A percentile compares a stretch with the other conserved stretches of the same genome.
Evolutionary conservation across 2,113 vertebrate genomes (phyloP).

Genomic region (Crotalus viridis): DNA sequence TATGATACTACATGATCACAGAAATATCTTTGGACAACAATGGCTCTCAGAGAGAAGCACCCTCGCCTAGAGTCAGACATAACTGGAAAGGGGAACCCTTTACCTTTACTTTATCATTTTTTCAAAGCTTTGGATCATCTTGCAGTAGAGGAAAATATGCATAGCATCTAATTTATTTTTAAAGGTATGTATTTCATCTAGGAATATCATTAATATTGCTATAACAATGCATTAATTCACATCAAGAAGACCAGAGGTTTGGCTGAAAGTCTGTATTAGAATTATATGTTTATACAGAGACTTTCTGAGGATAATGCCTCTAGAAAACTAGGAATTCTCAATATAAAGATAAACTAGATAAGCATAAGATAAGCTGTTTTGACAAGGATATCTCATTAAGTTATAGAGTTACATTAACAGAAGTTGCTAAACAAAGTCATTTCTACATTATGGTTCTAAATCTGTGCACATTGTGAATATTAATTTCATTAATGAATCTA

Average conservation of each 20-base stretch:
- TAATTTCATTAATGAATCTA: not conserved
- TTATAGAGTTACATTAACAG: not conserved
- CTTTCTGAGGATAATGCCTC: conserved; percentile 38
- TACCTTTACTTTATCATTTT: conserved; percentile 18
- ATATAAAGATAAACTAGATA: conserved; percentile 6
- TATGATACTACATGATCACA: not conserved
- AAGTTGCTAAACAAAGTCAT: not conserved
- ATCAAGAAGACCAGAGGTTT: conserved; percentile 33
- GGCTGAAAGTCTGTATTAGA: conserved; percentile 50
- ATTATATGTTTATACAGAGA: conserved; percentile 28
- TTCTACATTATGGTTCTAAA: not conserved
- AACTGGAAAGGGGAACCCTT: not conserved
- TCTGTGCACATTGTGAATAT: not conserved
- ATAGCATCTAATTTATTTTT: conserved; percentile 58
- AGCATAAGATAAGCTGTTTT: not conserved
- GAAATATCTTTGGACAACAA: not conserved
- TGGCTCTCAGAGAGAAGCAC: not conserved
- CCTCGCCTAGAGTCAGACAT: not conserved
- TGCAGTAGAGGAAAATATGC: conserved; percentile 51
- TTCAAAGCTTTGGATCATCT: conserved; percentile 57
- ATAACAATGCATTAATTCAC: conserved; percentile 48
- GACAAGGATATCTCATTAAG: conserved; percentile 10
- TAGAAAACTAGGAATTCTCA: conserved; percentile 25
- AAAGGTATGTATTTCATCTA: conserved; percentile 65
- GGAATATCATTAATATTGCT: conserved; percentile 63